A percentile compares a stretch with the other conserved stretches of the same genome.
These are phyloP conservation scores for Phyllotreta cruciferae DNA, from an alignment of 2,888 invertebrate species.

Conservation along the genomic window DNA sequence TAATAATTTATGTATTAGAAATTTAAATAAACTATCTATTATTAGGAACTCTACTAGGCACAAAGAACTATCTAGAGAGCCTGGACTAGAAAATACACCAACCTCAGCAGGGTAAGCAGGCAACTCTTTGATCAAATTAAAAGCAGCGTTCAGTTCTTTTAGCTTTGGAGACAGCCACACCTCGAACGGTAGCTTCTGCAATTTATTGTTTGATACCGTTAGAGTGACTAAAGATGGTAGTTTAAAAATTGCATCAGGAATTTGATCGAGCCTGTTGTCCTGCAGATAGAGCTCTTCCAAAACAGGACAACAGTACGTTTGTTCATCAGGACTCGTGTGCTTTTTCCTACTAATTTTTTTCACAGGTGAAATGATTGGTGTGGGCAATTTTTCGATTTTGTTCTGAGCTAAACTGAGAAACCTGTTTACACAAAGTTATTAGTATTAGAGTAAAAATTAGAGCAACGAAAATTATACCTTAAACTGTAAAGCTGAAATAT, in stretches of 20 bases:
- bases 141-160: constrained; percentile 86
- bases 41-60: too few species aligned
- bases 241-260: constrained; percentile 84
- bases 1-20: constrained; percentile 6
- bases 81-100: constrained; percentile 38
- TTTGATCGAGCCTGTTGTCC: constrained; percentile 83
- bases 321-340: constrained; percentile 46
- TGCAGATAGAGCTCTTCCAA: constrained; percentile 91
- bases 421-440: constrained; percentile 51
- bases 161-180: constrained; percentile 89
- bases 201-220: constrained; percentile 94
- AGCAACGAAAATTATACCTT: constrained; percentile 18
- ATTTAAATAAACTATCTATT: constrained; percentile 1
- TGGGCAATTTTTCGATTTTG: constrained; percentile 79
- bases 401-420: constrained; percentile 90
- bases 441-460: background rate
- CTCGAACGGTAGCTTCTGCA: constrained; percentile 80
- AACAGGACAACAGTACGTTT: constrained; percentile 74
- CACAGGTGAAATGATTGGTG: constrained; percentile 55
- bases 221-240: constrained; percentile 80
- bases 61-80: too few species aligned
- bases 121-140: constrained; percentile 84
- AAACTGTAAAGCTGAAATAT: constrained; percentile 82
- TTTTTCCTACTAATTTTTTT: constrained; percentile 52
- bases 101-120: constrained; percentile 66